Percentiles rank a stretch among this genome's conserved stretches.
Conservation (phyloP, 2,888 invertebrate genomes). For the Drosophila anomelani region DNA sequence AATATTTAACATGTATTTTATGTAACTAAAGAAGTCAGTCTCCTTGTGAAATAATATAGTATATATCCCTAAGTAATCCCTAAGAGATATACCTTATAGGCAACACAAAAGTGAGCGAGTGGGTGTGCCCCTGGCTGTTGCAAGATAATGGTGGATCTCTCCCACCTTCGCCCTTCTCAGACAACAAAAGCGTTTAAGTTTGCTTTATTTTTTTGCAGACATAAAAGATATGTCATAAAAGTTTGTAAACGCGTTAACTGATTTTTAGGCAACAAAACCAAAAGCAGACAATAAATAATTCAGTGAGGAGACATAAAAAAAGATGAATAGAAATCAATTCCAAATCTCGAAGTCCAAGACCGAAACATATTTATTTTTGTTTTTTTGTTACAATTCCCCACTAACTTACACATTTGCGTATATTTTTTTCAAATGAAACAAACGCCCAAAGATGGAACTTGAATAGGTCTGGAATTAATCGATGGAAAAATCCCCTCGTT, state of each 20-base stretch:
- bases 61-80: not conserved
- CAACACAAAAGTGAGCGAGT: not conserved
- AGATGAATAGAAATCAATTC: constrained; percentile 38
- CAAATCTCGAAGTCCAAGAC: not conserved
- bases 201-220: constrained; percentile 8
- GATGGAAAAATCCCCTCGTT: constrained; percentile 27
- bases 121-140: not conserved
- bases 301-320: constrained; percentile 28
- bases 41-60: not conserved
- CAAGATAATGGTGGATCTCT: constrained; percentile 15
- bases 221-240: constrained; percentile 30
- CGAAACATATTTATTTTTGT: constrained; percentile 8
- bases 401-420: not conserved
- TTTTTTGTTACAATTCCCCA: constrained; percentile 16
- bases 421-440: constrained; percentile 13
- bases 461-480: constrained; percentile 18
- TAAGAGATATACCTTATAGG: not conserved
- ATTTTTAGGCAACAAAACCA: constrained; percentile 4
- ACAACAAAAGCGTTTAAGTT: not conserved
- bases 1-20: not conserved
- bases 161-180: constrained; percentile 6
- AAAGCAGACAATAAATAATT: constrained; percentile 33
- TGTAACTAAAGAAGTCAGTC: not conserved
- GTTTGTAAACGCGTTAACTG: constrained; percentile 12
- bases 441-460: constrained; percentile 14